phyloP scores from a whole-genome alignment of 2,113 vertebrate genomes.

The Martes martes region DNA sequence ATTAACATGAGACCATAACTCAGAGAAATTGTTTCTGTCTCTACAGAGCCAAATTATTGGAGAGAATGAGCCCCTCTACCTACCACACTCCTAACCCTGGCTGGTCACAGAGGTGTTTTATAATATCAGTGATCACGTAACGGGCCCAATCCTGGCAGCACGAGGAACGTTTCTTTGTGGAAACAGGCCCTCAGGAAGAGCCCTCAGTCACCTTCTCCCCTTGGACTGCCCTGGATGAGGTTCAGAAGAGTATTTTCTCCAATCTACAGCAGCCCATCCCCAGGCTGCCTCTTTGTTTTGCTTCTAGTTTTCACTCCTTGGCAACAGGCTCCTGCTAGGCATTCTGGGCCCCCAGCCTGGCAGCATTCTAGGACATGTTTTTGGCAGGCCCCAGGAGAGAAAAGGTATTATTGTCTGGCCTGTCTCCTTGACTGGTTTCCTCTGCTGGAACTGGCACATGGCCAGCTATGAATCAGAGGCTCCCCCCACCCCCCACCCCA shows the following conservation, averaged over 20 bases:
- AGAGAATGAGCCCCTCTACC: not conserved
- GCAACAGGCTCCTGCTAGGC: conserved; percentile 9
- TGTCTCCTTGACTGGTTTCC: not conserved
- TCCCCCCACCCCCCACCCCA: not conserved
- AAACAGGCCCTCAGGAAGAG: not conserved
- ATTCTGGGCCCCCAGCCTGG: not conserved
- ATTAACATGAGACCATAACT: not conserved
- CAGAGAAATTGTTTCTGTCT: not conserved
- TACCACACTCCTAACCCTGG: not conserved
- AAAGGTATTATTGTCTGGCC: not conserved
- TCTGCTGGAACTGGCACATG: not conserved
- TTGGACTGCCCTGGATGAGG: not conserved
- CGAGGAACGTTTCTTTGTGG: not conserved
- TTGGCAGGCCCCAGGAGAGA: conserved; percentile 20
- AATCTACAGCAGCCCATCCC: not conserved
- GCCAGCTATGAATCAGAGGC: not conserved
- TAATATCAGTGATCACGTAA: not conserved
- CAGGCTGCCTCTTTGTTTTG: conserved; percentile 38
- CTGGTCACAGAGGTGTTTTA: not conserved
- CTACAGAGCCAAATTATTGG: not conserved
- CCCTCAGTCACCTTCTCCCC: not conserved
- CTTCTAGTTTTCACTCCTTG: conserved; percentile 42
- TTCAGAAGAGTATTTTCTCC: not conserved
- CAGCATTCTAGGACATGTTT: conserved; percentile 18
- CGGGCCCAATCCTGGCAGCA: not conserved